Base-by-base conservation (phyloP, 2,888 invertebrate genomes). In the Amaurobius ferox region DNA sequence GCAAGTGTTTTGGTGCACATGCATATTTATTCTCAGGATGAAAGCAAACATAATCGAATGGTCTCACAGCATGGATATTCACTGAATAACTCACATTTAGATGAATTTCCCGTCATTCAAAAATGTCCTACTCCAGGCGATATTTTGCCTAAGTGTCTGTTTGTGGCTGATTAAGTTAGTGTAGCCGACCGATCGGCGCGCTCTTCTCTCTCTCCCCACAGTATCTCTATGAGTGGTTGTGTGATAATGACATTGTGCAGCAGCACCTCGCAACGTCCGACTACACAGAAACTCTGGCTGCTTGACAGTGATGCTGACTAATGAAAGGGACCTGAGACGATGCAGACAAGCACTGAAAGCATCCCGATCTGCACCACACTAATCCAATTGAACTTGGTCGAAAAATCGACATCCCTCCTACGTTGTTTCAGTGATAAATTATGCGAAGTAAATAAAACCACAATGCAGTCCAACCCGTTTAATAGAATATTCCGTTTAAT, bases 291-390 rank as follows among this genome's bases (percentile, higher is more conserved):
- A 55, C 55, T 55, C 55, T 23, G 3, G 11, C 19, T 19, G 23
- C 55, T 44, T 55, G 55, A 55, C 55, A 55, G 23, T 55, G 55
- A 55, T 55, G 23, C 23, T 55, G 55, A 55, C 55, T 55, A 55
- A 55, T 55, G 55, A 55, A 55, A 23, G 55, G 55, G 55, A 23
- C 55, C 55, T 55, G 55, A 55, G 55, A 55, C 55, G 55, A 55
- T 23, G 55, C 55, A 55, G 55, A 55, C 55, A 23, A 23, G 23
- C 23, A 19, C 23, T 3, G 16, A 55, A 55, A 23, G 55, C 55
- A 55, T 55, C 23, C 3, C 19, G 23, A 6, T 55, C 23, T n/a
- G 16, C 44, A 35, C 44, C 44, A 7, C 55, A 3, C 23, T 55
- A 55, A 55, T 55, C 55, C 55, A 23, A 55, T 55, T 55, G 55